Evolutionary conservation across 2,797 vertebrate genomes (phyloP).

Genomic region (Sebastes aleutianus): DNA sequence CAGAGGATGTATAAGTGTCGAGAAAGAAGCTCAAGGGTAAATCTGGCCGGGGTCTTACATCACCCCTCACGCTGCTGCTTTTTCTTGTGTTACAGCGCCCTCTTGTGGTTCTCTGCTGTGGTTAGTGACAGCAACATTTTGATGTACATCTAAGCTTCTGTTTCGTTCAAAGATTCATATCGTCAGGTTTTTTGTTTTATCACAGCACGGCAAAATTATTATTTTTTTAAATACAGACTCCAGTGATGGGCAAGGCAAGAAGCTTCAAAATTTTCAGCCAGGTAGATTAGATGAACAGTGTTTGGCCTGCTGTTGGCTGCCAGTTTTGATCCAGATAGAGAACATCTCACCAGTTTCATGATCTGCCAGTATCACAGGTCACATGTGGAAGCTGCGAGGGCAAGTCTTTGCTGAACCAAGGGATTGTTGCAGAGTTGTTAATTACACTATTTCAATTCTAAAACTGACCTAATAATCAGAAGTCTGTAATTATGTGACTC

Average conservation of each 20-base stretch:
- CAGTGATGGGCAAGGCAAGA: neutral
- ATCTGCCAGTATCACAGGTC: neutral
- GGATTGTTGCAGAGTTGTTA: neutral
- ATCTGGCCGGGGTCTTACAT: constrained; percentile 22
- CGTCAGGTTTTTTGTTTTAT: neutral
- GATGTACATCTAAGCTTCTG: neutral
- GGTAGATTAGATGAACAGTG: neutral
- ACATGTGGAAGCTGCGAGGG: neutral
- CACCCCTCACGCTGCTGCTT: neutral
- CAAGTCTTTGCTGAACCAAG: neutral
- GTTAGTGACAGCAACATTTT: neutral
- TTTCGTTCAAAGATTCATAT: neutral
- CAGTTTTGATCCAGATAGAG: neutral
- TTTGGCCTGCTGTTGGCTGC: neutral
- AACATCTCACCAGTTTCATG: neutral
- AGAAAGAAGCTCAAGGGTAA: neutral
- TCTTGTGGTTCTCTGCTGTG: constrained; percentile 43
- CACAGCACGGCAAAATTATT: neutral
- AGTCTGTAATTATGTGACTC: neutral
- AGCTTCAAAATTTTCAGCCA: neutral
- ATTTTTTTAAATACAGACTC: no score
- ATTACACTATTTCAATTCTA: neutral
- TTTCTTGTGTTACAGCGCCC: constrained; percentile 42
- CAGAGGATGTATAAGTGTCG: neutral
- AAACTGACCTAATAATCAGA: neutral